Conservation (phyloP, 2,113 vertebrate species). For the Melierax canorus region DNA sequence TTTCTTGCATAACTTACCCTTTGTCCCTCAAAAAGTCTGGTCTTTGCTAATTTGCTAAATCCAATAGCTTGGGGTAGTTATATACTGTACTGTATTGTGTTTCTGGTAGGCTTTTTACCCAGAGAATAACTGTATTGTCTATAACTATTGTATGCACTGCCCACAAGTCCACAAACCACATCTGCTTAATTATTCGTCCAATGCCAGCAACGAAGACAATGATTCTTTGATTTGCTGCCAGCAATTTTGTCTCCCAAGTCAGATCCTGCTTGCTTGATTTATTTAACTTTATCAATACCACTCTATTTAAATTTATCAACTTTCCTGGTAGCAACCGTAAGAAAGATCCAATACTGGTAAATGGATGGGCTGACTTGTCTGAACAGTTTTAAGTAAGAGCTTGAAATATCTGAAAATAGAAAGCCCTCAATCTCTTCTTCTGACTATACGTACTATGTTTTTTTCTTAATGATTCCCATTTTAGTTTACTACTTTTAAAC, state of each 20-base stretch:
- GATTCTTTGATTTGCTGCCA: slow-evolving; percentile 39
- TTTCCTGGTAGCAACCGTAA: background rate
- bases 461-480: background rate
- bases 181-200: slow-evolving; percentile 57
- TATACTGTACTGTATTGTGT: background rate
- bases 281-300: slow-evolving; percentile 8
- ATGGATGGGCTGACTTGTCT: background rate
- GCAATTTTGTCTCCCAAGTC: background rate
- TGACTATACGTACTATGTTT: background rate
- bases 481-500: background rate
- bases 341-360: background rate
- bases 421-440: background rate
- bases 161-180: slow-evolving; percentile 39
- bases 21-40: background rate
- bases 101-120: slow-evolving; percentile 1
- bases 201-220: slow-evolving; percentile 43
- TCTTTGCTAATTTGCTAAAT: slow-evolving; percentile 6
- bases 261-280: background rate
- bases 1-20: slow-evolving; percentile 20
- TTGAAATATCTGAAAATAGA: background rate
- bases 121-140: slow-evolving; percentile 44
- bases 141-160: slow-evolving; percentile 15
- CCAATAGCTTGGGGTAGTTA: slow-evolving; percentile 32
- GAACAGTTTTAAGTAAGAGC: background rate
- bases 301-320: background rate